A percentile compares a stretch with the other conserved stretches of the same genome.
Evolutionary conservation across 2,113 vertebrate genomes (phyloP).

Genomic region (Delphinus delphis): DNA sequence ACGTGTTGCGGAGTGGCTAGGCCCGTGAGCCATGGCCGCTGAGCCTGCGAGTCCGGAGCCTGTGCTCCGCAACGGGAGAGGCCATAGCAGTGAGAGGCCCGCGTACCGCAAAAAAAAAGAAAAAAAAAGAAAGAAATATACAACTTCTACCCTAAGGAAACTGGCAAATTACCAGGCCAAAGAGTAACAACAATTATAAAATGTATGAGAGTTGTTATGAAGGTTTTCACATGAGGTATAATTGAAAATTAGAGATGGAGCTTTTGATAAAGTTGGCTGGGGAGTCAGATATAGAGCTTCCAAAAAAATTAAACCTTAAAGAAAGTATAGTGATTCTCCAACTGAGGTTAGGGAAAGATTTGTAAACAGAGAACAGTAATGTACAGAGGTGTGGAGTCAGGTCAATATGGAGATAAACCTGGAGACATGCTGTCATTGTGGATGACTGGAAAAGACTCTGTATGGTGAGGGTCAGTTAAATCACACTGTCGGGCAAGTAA

Average conservation of each 20-base stretch:
- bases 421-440: neutral
- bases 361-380: neutral
- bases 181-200: neutral
- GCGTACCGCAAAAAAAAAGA: no score
- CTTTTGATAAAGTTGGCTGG: neutral
- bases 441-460: neutral
- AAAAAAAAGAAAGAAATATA: neutral
- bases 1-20: accelerated
- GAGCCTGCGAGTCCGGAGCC: no score
- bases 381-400: neutral
- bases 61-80: no score
- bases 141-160: neutral
- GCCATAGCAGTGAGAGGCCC: no score
- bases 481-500: neutral
- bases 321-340: neutral
- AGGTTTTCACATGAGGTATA: neutral
- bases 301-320: neutral
- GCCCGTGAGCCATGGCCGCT: no score
- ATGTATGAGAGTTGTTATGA: neutral
- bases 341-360: neutral
- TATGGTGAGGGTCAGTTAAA: neutral
- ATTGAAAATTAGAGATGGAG: neutral
- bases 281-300: neutral
- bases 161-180: neutral
- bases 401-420: neutral